These are phyloP conservation scores for Ianthella basta DNA, from an alignment of 37 sponge, comb jelly and placozoan genomes.

Conservation along the genomic window DNA sequence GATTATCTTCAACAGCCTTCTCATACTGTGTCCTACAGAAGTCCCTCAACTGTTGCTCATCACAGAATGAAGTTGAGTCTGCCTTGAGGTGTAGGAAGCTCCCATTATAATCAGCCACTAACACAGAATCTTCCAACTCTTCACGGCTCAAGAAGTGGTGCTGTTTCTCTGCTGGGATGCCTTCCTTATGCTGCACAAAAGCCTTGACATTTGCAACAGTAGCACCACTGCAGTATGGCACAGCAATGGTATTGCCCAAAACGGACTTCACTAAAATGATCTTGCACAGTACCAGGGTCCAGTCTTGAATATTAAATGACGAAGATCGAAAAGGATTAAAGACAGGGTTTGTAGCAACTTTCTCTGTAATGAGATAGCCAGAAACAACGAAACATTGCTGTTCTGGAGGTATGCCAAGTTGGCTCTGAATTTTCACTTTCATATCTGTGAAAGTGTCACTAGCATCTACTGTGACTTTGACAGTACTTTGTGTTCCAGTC, in stretches of 20 bases:
- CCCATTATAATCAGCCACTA: not conserved
- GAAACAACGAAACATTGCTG: not conserved
- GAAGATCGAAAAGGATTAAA: too few relatives aligned
- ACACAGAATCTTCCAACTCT: not conserved
- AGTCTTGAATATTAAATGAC: too few relatives aligned
- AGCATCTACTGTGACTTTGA: not conserved
- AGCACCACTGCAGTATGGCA: not conserved
- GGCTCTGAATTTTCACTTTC: constrained; percentile 60
- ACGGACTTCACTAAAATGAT: too few relatives aligned
- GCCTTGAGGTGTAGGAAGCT: not conserved
- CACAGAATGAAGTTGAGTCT: too few relatives aligned
- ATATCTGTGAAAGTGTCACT: not conserved
- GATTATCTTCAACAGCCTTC: not conserved
- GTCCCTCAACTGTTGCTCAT: too few relatives aligned
- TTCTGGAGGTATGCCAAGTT: constrained; percentile 52
- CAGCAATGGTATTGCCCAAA: too few relatives aligned
- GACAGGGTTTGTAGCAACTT: too few relatives aligned
- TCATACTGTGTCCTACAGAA: not conserved
- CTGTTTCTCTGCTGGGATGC: constrained; percentile 27
- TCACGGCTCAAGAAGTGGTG: not conserved
- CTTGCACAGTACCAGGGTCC: too few relatives aligned
- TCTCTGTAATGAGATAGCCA: not conserved
- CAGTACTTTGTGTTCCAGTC: not conserved
- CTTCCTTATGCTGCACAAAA: constrained; percentile 4
- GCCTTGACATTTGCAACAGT: constrained; percentile 22